phyloP scores from a whole-genome alignment of 2,888 invertebrate genomes.

The Himalopsyche kuldschensis region DNA sequence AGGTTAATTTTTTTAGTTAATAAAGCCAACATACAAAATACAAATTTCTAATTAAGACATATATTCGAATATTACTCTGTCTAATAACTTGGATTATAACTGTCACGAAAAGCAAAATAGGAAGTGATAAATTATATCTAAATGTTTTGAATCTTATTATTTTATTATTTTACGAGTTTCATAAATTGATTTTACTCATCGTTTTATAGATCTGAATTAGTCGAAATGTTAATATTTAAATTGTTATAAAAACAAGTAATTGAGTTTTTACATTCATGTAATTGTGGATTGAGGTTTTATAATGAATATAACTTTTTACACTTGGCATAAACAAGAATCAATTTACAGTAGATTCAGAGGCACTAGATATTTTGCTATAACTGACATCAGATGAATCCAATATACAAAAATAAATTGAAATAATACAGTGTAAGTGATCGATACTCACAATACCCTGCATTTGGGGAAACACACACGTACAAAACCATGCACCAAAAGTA shows the following conservation, averaged over 20 bases:
- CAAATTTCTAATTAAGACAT: background rate
- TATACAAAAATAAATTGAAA: background rate
- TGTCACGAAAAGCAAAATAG: background rate
- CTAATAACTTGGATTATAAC: background rate
- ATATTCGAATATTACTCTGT: background rate
- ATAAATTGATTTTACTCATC: too few relatives aligned
- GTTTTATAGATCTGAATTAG: too few relatives aligned
- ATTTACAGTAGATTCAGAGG: too few relatives aligned
- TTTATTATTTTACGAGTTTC: too few relatives aligned
- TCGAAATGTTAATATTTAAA: too few relatives aligned
- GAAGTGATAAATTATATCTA: too few relatives aligned
- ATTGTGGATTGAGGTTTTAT: too few relatives aligned
- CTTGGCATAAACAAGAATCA: too few relatives aligned
- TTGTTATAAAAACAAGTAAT: too few relatives aligned
- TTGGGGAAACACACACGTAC: slow-evolving; percentile 35
- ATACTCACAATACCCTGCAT: slow-evolving; percentile 40
- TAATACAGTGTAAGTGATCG: slow-evolving; percentile 35
- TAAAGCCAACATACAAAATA: background rate
- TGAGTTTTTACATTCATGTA: too few relatives aligned
- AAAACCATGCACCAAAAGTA: slow-evolving; percentile 39
- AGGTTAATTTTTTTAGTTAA: background rate
- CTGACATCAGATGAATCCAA: background rate
- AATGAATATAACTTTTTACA: too few relatives aligned
- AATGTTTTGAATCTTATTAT: too few relatives aligned
- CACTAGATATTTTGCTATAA: background rate